Evolutionary conservation across 2,888 invertebrate genomes (phyloP).

Genomic region (Melolontha melolontha): DNA sequence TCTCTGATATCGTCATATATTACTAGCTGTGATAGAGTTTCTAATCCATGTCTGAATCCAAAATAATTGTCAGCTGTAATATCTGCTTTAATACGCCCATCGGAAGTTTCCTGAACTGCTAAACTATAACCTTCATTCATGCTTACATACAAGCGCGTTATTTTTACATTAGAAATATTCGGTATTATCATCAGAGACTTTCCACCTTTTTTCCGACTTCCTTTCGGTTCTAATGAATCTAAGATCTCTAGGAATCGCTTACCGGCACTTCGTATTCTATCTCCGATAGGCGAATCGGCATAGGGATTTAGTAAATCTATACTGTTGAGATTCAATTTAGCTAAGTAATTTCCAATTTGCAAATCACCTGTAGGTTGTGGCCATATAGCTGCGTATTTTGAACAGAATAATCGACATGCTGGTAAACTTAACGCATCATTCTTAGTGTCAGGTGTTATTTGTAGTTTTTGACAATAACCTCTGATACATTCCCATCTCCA

Average conservation of each 20-base stretch:
- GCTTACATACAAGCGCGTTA: constrained; percentile 64
- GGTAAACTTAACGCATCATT: constrained; percentile 67
- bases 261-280: constrained; percentile 55
- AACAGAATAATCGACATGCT: constrained; percentile 75
- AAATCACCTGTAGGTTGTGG: constrained; percentile 73
- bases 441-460: constrained; percentile 54
- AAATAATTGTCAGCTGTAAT: constrained; percentile 73
- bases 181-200: constrained; percentile 27
- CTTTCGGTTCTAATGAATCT: constrained; percentile 49
- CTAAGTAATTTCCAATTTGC: constrained; percentile 69
- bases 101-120: constrained; percentile 62
- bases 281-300: constrained; percentile 53
- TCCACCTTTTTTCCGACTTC: constrained; percentile 47
- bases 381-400: constrained; percentile 73
- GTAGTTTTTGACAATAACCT: constrained; percentile 68
- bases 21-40: constrained; percentile 76
- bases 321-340: constrained; percentile 67
- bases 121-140: constrained; percentile 73
- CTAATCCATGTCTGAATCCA: constrained; percentile 76
- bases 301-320: constrained; percentile 67
- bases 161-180: constrained; percentile 39
- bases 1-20: constrained; percentile 75
- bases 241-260: constrained; percentile 54
- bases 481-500: constrained; percentile 72
- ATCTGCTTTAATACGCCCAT: constrained; percentile 69